Conservation (phyloP, 23 tunicate genomes). For the Styela plicata region DNA sequence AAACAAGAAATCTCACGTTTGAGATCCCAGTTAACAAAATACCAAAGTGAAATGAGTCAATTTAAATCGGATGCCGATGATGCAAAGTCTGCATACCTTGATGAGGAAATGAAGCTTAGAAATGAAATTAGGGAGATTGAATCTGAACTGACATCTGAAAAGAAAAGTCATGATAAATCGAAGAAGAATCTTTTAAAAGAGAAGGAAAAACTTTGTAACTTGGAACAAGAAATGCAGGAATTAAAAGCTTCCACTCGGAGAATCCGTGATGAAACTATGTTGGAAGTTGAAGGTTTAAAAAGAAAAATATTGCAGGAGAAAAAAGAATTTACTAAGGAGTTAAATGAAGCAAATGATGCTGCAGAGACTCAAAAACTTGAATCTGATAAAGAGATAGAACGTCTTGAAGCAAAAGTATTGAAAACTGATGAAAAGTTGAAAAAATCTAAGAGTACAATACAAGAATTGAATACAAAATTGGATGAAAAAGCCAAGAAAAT, state of each 20-base stretch:
- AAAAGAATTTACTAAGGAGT: conserved; percentile 34
- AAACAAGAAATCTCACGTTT: conserved; percentile 1
- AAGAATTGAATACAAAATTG: conserved; percentile 19
- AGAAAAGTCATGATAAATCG: conserved; percentile 17
- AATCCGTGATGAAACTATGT: conserved; percentile 24
- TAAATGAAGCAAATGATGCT: conserved; percentile 36
- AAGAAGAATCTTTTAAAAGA: conserved; percentile 17
- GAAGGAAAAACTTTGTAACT: conserved; percentile 3
- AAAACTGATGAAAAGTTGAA: conserved; percentile 32
- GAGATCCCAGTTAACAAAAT: neutral
- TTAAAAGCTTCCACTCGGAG: conserved; percentile 22
- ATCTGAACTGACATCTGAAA: conserved; percentile 12
- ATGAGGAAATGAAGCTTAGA: conserved; percentile 9
- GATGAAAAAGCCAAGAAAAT: conserved; percentile 20
- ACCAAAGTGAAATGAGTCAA: neutral
- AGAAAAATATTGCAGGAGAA: conserved; percentile 33
- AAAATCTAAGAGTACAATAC: conserved; percentile 21
- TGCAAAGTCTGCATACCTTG: neutral
- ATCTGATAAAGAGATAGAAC: conserved; percentile 27
- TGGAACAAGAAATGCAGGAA: conserved; percentile 51
- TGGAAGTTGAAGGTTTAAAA: conserved; percentile 19
- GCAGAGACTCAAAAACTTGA: conserved; percentile 14
- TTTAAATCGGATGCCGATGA: conserved; percentile 1
- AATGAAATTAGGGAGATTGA: conserved; percentile 4
- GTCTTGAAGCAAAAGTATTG: conserved; percentile 35